Evolutionary conservation across 37 sponge, comb jelly and placozoan genomes (phyloP).

Genomic region (Cliona cf. orientalis): DNA sequence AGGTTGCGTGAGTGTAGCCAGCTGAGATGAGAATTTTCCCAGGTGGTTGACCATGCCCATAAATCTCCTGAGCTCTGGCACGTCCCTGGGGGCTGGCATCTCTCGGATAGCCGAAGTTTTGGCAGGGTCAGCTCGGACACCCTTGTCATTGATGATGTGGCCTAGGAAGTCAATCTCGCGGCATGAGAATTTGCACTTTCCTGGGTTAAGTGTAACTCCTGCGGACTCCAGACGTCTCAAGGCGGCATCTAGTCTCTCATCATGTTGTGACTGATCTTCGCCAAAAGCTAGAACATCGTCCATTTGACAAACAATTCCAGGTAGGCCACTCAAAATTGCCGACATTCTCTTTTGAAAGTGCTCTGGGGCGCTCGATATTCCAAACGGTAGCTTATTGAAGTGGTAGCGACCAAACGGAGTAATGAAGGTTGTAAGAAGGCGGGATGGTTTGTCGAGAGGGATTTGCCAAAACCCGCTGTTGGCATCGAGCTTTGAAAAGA

Average conservation of each 20-base stretch:
- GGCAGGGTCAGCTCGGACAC: not conserved
- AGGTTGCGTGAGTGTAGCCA: not conserved
- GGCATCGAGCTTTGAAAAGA: too few relatives aligned
- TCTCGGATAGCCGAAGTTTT: not conserved
- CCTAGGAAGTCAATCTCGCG: too few relatives aligned
- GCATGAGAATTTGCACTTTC: too few relatives aligned
- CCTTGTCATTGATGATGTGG: not conserved
- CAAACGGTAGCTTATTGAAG: too few relatives aligned
- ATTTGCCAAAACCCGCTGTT: slow-evolving; percentile 17
- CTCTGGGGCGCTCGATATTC: slow-evolving; percentile 44
- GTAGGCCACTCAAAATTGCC: slow-evolving; percentile 16
- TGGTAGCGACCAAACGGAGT: too few relatives aligned
- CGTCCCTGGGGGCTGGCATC: not conserved
- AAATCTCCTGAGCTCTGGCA: not conserved
- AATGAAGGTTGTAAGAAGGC: slow-evolving; percentile 30
- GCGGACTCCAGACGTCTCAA: not conserved
- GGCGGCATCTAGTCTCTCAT: too few relatives aligned
- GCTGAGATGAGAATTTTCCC: not conserved
- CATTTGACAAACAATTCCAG: slow-evolving; percentile 23
- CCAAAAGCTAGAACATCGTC: slow-evolving; percentile 43
- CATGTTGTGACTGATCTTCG: slow-evolving; percentile 10
- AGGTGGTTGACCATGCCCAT: not conserved
- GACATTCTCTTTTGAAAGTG: slow-evolving; percentile 24
- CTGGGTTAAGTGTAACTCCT: slow-evolving; percentile 1
- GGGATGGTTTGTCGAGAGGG: slow-evolving; percentile 3